Conservation (phyloP, 2,888 invertebrate genomes). For the Conomelus anceps region DNA sequence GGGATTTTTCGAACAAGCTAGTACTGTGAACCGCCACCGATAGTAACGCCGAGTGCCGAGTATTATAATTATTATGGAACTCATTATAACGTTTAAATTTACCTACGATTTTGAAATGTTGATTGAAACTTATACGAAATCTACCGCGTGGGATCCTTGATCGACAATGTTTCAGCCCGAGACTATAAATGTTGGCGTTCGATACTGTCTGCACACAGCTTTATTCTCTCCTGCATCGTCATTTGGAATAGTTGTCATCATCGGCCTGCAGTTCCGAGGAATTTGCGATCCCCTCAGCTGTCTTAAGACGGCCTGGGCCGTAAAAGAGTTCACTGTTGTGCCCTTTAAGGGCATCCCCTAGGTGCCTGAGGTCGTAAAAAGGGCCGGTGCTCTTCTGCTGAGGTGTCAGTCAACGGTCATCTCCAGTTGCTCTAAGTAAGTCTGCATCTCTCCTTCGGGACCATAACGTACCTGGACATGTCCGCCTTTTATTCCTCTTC, state of each 20-base stretch:
- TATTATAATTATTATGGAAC: too few species aligned
- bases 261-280: not conserved
- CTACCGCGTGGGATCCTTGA: not conserved
- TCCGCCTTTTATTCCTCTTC: not conserved
- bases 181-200: not conserved
- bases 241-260: not conserved
- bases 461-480: not conserved
- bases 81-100: too few species aligned
- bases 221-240: not conserved
- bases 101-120: not conserved
- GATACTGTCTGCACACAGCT: not conserved
- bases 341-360: not conserved
- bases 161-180: not conserved
- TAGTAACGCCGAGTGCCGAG: too few species aligned
- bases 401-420: not conserved
- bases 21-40: too few species aligned
- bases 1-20: too few species aligned
- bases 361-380: not conserved
- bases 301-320: not conserved
- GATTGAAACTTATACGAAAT: not conserved
- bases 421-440: not conserved
- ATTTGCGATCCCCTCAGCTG: not conserved
- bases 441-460: not conserved
- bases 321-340: not conserved
- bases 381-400: not conserved